These are phyloP conservation scores for Andrena dorsata DNA, from an alignment of 2,888 invertebrate genomes.

Conservation along the genomic window DNA sequence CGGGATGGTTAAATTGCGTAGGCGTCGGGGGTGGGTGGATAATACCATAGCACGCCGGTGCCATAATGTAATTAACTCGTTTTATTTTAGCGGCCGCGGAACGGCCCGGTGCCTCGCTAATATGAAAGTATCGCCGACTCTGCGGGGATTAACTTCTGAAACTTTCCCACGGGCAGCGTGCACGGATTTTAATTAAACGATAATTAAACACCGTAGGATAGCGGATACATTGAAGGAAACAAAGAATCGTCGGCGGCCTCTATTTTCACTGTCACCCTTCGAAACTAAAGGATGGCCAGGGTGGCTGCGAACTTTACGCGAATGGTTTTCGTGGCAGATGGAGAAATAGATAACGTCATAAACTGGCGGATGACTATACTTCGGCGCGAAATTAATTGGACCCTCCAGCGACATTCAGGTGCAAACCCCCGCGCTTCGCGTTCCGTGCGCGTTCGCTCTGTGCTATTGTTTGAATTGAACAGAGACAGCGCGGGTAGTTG, in stretches of 20 bases:
- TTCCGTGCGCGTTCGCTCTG: too few relatives aligned
- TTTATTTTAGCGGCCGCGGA: slow-evolving; percentile 75
- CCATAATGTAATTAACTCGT: slow-evolving; percentile 78
- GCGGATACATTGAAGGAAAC: slow-evolving; percentile 76
- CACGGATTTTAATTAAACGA: slow-evolving; percentile 81
- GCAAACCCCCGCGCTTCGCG: too few relatives aligned
- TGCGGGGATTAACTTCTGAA: slow-evolving; percentile 80
- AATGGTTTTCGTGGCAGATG: background rate
- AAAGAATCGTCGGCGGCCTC: slow-evolving; percentile 45
- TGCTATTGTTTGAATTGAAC: too few relatives aligned
- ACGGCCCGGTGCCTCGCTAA: slow-evolving; percentile 73
- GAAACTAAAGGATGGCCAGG: background rate
- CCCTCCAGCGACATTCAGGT: too few relatives aligned
- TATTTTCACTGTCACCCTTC: background rate
- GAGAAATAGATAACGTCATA: background rate
- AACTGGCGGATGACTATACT: too few relatives aligned
- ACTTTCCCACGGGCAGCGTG: slow-evolving; percentile 76
- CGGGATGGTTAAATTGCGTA: slow-evolving; percentile 22
- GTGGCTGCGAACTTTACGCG: background rate
- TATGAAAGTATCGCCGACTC: slow-evolving; percentile 79
- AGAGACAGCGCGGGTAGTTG: too few relatives aligned
- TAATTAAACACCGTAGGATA: slow-evolving; percentile 75
- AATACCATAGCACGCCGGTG: slow-evolving; percentile 32
- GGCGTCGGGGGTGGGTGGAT: slow-evolving; percentile 18
- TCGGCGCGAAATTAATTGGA: too few relatives aligned